Evolutionary conservation across 1,140 invertebrate genomes (phyloP).

Genomic region (Drosophila kanapiae): DNA sequence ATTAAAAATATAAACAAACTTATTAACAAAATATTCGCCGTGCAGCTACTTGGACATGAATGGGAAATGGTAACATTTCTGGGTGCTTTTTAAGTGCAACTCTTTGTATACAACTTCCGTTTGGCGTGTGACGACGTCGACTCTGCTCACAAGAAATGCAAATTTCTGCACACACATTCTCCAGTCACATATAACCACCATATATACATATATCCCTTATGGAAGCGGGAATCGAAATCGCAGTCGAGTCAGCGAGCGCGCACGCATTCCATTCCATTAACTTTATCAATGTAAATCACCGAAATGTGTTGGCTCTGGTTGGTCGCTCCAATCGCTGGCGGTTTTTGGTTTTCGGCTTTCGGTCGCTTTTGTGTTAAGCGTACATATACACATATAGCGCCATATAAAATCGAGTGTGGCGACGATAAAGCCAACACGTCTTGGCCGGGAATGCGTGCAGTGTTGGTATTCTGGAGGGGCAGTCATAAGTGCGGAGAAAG

Average conservation of each 20-base stretch:
- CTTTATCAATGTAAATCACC: constrained; percentile 82
- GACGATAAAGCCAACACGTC: constrained; percentile 48
- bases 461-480: constrained; percentile 18
- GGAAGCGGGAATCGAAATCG: constrained; percentile 54
- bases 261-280: constrained; percentile 83
- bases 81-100: constrained; percentile 78
- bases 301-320: constrained; percentile 65
- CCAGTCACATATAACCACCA: constrained; percentile 3
- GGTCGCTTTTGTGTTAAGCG: constrained; percentile 40
- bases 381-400: constrained; percentile 15
- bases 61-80: constrained; percentile 60
- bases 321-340: constrained; percentile 18
- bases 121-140: constrained; percentile 72
- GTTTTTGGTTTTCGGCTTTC: constrained; percentile 33
- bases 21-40: neutral
- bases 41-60: constrained; percentile 55
- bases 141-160: constrained; percentile 67
- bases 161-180: constrained; percentile 64
- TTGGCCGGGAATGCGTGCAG: constrained; percentile 29
- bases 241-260: constrained; percentile 63
- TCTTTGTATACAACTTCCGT: constrained; percentile 84
- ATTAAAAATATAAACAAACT: too few relatives aligned
- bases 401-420: constrained; percentile 30
- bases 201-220: constrained; percentile 20
- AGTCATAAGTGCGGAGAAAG: constrained; percentile 13